Evolutionary conservation across 1,140 invertebrate species (phyloP), one percentile per base, ranked within the genome.

Genomic region (Diorhabda carinulata): DNA sequence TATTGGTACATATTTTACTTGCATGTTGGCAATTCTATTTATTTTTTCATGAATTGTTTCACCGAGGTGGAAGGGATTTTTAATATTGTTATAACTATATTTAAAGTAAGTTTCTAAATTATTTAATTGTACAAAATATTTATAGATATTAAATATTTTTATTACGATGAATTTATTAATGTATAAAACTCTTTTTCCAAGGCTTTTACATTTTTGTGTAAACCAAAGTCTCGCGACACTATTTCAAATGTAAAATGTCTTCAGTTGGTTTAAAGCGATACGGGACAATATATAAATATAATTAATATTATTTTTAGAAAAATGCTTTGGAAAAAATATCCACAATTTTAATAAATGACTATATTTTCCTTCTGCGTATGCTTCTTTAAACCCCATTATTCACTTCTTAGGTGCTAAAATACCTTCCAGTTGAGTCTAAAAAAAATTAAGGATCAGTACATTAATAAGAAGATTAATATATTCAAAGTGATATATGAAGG

Each of bases 341-440:
- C 41, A 42, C 42, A 71, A 66, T 74, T 73, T 74, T 73, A 69
- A 73, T 66, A 74, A 66, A 71, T 56, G 65, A 73, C 68, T 66
- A 69, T 61, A 70, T 42, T 61, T 67, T 61, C 63, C 61, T 64
- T 58, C n/a, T 71, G 40, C 8, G 43, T 62, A 45, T 43, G 43
- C 5, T 70, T 58, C 25, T 47, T 70, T 70, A 67, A 57, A 25
- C 41, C 41, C 25, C 25, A 25, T 7, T 52, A 8, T 72, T 87
- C 89, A 94, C 82, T 95, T 96, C 82, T 95, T 96, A 9, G 93
- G 92, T 63, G 92, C 92, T 74, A 95, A 94, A 72, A 96, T 95
- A 76, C 93, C 93, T 85, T 97, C 94, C 61, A 97, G 82, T 85
- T 96, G 94, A 52, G 91, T 89, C 91, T 93, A 82, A 80, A 90